Base-by-base conservation (phyloP, 2,797 vertebrate genomes). In the Hyperoplus lanceolatus region DNA sequence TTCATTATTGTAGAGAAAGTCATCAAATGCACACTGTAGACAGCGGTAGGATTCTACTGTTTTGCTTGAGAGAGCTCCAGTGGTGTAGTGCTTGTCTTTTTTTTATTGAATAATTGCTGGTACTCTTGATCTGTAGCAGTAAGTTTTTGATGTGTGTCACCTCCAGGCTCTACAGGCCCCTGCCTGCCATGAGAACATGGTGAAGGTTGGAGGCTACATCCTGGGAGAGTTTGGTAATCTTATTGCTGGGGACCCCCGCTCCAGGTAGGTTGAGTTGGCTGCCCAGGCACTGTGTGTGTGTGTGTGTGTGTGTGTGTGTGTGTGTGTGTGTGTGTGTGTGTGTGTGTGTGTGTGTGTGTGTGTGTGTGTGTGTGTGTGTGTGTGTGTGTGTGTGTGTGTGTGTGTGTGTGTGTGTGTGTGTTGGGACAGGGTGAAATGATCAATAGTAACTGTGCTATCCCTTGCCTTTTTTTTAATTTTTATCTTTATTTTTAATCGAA, bases 131-230 rank as follows among this genome's bases (percentile, higher is more conserved):
- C 29, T 39, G 49, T 41, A 49, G 18, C 16, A 63, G 38, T 38
- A 4, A 5, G 5, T 51, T 8, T 29, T 1, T 12, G 11, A 5
- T 42, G 38, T 1, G 53, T 71, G 36, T 85, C 2, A 73, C n/a
- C 49, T 61, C 0, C 70, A 93, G 92, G 91, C 90, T 9, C 42
- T 93, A 83, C 97, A 98, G 92, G 97, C 97, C 13, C 97, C 97
- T 0, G 97, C 97, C 45, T 98, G 97, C 83, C 97, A 98, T 2
- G 97, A 98, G 91, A 98, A 98, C 91, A 97, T 98, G 97, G 97
- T 98, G 80, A 98, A 98, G 63, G 97, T 98, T 0, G 97, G 97
- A 1, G 97, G 97, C 49, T 98, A 98, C 87, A 98, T 98, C 79
- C 90, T 98, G 60, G 97, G 97, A 56, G 97, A 98, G 83, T 98